Base-by-base conservation (phyloP, 2,888 invertebrate species). In the Ceratothoa steindachneri region DNA sequence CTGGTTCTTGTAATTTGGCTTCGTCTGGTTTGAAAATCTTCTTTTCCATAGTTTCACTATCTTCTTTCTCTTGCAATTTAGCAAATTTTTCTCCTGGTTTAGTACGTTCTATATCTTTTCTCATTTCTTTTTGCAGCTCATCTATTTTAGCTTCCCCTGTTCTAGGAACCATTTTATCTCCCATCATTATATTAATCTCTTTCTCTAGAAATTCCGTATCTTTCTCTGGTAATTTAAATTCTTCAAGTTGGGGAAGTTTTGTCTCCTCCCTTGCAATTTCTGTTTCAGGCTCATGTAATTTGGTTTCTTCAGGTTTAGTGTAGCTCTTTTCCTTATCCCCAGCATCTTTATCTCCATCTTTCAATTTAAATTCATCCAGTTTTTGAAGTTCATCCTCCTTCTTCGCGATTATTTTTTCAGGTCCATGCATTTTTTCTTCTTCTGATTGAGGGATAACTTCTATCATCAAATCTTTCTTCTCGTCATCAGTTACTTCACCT, bases 331-430 rank as follows among this genome's bases (percentile, higher is more conserved):
- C 19, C 52, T 51, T 51, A 1, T n/a, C 27, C 53, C 51, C 15
- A 15, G n/a, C n/a, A 2, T 71, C 72, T 30, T 71, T 30, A 60
- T 51, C 68, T 71, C 69, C 30, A 9, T 22, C n/a, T 7, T 30
- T 5, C 12, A 52, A 19, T 51, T 22, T 15, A 5, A 29, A 28
- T 27, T n/a, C n/a, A n/a, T n/a, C n/a, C n/a, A n/a, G n/a, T n/a
- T n/a, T n/a, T n/a, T n/a, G n/a, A n/a, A n/a, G n/a, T n/a, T 27
- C 15, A 15, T 69, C 41, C 4, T 66, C 29, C 22, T 65, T 68
- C 29, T 77, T 69, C 27, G 71, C 73, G 72, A 71, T 69, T 55
- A 69, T 68, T n/a, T 73, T 19, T 28, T 71, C 28, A 24, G 3
- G 41, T 7, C 24, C 24, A 71, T 31, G 30, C 30, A 24, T 27